Evolutionary conservation across 2,113 vertebrate species (phyloP), one percentile per base, ranked within the genome.

Genomic region (Origma solitaria): DNA sequence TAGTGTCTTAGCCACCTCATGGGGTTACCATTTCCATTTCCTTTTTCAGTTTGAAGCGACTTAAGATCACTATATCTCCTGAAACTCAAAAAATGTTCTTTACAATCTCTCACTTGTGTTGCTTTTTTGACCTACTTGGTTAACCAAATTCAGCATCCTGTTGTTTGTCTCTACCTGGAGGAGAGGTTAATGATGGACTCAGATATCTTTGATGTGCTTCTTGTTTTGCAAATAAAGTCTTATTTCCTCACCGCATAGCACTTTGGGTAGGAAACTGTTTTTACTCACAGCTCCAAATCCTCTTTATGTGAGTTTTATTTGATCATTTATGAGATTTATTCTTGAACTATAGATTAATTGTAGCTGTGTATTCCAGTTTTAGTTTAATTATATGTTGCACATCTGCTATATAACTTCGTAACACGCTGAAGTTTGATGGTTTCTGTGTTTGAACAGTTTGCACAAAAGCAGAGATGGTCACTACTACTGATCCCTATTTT

Each of bases 71-170:
- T 81, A 86, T 56, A 60, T 64, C 35, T 81, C 64, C 64, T 88
- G 51, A 78, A 86, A 83, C 30, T 92, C 65, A 22, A 51, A 47
- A 94, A 92, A 81, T 62, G 47, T 44, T 75, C 21, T 77, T 7
- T 66, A 80, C 24, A 31, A 70, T 35, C 21, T 96, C 54, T 49
- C 60, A 70, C 35, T 90, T 44, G 6, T 53, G 42, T 62, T 92
- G 76, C 60, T 92, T 95, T 96, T 93, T 78, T 92, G 80, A 94
- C 92, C 95, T 93, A 96, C 28, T 91, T 94, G 90, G 86, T 97
- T 95, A 95, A 97, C 83, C 83, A 88, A 75, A 37, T 33, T 92
- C 79, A 83, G 42, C 68, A 81, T 82, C 60, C 64, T 88, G 96
- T 92, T 91, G 86, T 71, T 73, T 94, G 45, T 82, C 16, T 77